These are phyloP conservation scores for Ataeniobius toweri DNA, from an alignment of 2,797 vertebrate species.

Conservation along the genomic window DNA sequence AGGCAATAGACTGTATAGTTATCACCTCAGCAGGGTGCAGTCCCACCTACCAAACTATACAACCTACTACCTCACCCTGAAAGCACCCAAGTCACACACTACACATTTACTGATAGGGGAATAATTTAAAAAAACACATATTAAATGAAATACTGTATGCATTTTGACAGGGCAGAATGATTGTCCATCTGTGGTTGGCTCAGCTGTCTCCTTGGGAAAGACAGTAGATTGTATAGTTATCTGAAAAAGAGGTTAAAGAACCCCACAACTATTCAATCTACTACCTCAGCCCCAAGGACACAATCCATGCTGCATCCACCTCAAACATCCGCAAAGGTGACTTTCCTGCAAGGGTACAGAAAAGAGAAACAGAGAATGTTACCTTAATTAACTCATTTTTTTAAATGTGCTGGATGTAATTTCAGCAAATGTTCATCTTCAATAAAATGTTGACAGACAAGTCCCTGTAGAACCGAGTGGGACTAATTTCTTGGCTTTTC, in stretches of 20 bases:
- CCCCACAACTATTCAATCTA: slow-evolving; percentile 97
- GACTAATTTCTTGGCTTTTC: background rate
- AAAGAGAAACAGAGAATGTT: slow-evolving; percentile 51
- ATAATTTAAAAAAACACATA: background rate
- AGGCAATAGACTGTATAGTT: slow-evolving; percentile 98
- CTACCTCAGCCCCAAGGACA: slow-evolving; percentile 96
- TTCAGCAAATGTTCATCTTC: background rate
- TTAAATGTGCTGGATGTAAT: slow-evolving; percentile 12
- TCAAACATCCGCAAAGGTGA: slow-evolving; percentile 47
- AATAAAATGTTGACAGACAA: background rate
- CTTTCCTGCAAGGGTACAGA: slow-evolving; percentile 57
- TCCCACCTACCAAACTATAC: slow-evolving; percentile 96
- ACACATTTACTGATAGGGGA: slow-evolving; percentile 7
- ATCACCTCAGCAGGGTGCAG: slow-evolving; percentile 89
- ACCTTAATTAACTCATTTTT: slow-evolving; percentile 28
- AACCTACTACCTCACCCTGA: slow-evolving; percentile 96
- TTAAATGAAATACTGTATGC: slow-evolving; percentile 11
- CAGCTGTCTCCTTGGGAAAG: slow-evolving; percentile 93
- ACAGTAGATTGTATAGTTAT: slow-evolving; percentile 98
- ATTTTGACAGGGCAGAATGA: slow-evolving; percentile 44
- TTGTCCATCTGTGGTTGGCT: slow-evolving; percentile 68
- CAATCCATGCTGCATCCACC: slow-evolving; percentile 71
- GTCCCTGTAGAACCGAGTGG: background rate
- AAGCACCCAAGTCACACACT: slow-evolving; percentile 60
- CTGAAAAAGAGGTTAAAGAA: slow-evolving; percentile 84